Base-by-base conservation (phyloP, 2,888 invertebrate genomes). In the Cosmia trapezina region DNA sequence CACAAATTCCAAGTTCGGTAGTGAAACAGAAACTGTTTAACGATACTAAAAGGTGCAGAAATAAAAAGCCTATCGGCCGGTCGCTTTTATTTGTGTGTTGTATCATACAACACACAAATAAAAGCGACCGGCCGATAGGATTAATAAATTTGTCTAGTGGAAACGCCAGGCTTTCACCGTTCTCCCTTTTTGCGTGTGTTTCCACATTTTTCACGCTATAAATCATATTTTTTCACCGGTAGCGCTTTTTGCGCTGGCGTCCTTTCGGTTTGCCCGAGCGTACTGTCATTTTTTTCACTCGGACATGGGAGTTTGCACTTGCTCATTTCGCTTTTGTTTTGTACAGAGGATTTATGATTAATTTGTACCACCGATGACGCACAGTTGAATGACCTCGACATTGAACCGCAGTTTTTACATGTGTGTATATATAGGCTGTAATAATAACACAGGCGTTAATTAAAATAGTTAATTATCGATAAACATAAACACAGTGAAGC, bases 201-300 rank as follows among this genome's bases (percentile, higher is more conserved):
- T 96, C 94, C 95, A 95, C 96, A 96, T 96, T 96, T 96, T 96
- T 96, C 96, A 95, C 93, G 94, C 92, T 83, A 94, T 96, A 96
- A 96, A 96, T 96, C 96, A 96, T 95, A 95, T 96, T 96, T 96
- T 96, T 96, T 96, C 95, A 95, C 94, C 94, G 94, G 94, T 93
- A 93, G 93, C 93, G 93, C 93, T 96, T 96, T 96, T 96, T 95
- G 93, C 93, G 90, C 91, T 86, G 88, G 91, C 93, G 94, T 95
- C 94, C 95, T 94, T 94, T 95, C 92, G 94, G 94, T 94, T 93
- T 91, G 93, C 91, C 92, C 92, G 93, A 91, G 94, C 93, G 94
- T 93, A 91, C 93, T 94, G 94, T 94, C 93, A 94, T 95, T 96
- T 95, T 95, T 95, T 96, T 94, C 91, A 92, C 90, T 94, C 92